Conservation (phyloP, 2,888 invertebrate species). For the Auanema sp. region DNA sequence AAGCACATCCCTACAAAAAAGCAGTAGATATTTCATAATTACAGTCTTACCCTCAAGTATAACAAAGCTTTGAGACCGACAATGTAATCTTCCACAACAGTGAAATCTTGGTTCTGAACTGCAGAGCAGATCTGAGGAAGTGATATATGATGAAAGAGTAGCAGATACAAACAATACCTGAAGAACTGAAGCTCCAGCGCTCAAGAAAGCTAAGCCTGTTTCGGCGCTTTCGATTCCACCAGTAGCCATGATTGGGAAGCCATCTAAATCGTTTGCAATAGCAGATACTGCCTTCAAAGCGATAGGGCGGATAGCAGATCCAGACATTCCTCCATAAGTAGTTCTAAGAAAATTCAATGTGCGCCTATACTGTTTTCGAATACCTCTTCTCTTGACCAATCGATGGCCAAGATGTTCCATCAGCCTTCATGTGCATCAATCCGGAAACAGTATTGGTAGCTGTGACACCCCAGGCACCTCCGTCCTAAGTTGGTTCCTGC, state of each 20-base stretch:
- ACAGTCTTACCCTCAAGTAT: constrained; percentile 65
- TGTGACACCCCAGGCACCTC: constrained; percentile 89
- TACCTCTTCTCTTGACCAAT: constrained; percentile 75
- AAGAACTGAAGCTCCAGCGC: constrained; percentile 86
- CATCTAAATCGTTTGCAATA: constrained; percentile 81
- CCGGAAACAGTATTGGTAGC: constrained; percentile 97
- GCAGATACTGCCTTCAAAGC: constrained; percentile 85
- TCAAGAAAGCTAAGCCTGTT: constrained; percentile 87
- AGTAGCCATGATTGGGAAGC: constrained; percentile 89
- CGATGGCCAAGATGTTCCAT: constrained; percentile 87
- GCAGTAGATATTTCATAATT: neutral
- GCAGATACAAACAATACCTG: constrained; percentile 80
- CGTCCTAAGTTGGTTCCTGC: constrained; percentile 66
- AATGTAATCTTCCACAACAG: constrained; percentile 89
- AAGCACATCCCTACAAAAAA: constrained; percentile 70
- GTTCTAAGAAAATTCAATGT: constrained; percentile 53
- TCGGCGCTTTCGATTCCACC: constrained; percentile 97
- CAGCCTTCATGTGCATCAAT: constrained; percentile 81
- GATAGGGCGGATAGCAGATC: constrained; percentile 82
- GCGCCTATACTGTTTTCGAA: neutral
- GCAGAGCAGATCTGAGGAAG: constrained; percentile 81
- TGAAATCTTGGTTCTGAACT: constrained; percentile 97
- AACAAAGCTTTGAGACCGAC: constrained; percentile 67
- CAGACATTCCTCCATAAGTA: constrained; percentile 69
- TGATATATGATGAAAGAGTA: no score